These are phyloP conservation scores for Gallinago undulata DNA, from an alignment of 2,113 vertebrate species.

Conservation along the genomic window DNA sequence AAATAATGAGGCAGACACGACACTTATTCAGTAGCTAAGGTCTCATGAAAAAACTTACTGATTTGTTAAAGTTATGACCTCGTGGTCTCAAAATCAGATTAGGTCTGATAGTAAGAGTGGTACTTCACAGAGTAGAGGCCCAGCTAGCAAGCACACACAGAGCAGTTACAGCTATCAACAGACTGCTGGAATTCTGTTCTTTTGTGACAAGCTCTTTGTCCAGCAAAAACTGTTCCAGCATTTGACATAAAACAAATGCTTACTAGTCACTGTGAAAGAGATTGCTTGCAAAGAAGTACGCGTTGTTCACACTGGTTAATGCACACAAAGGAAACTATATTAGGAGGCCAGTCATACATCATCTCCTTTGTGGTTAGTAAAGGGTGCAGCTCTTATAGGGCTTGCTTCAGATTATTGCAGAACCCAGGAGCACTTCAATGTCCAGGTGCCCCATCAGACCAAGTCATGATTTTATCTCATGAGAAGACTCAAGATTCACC, in stretches of 20 bases:
- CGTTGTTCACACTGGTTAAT: not conserved
- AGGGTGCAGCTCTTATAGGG: rapidly evolving
- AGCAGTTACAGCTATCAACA: not conserved
- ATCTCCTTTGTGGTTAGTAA: not conserved
- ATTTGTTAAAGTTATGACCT: not conserved
- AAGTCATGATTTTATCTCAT: not conserved
- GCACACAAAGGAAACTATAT: not conserved
- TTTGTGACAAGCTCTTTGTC: not conserved
- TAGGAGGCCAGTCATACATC: not conserved
- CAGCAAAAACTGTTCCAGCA: not conserved
- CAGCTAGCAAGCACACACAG: not conserved
- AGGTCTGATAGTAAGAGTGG: not conserved
- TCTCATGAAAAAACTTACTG: not conserved
- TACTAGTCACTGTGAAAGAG: not conserved
- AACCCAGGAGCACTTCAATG: not conserved
- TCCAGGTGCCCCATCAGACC: not conserved
- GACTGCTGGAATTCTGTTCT: not conserved
- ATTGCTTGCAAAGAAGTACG: not conserved
- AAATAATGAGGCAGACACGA: not conserved
- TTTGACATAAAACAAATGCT: not conserved
- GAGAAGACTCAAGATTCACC: not conserved
- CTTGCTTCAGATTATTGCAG: not conserved
- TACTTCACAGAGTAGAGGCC: not conserved
- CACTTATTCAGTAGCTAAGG: not conserved
- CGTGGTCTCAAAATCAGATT: not conserved